Conservation (phyloP, 2,888 invertebrate species). For the Lepidocyrtoides sp. region DNA sequence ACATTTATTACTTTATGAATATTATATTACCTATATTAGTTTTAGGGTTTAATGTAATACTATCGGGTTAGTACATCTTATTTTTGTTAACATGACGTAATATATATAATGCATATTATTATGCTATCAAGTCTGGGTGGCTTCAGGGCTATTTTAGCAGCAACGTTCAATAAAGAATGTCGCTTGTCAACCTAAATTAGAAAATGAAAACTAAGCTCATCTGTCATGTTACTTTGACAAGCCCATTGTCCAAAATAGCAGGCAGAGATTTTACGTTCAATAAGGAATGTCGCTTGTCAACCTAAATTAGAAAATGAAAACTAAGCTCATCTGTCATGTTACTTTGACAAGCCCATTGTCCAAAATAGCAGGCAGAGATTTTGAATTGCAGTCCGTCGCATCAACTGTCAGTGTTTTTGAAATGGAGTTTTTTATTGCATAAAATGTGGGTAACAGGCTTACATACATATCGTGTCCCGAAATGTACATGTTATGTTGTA, state of each 20-base stretch:
- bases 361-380: constrained; percentile 25
- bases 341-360: constrained; percentile 62
- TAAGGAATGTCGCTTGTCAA: constrained; percentile 71
- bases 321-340: constrained; percentile 66
- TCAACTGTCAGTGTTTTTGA: background rate
- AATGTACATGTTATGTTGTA: too few species aligned
- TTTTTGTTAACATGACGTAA: constrained; percentile 12
- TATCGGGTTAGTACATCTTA: background rate
- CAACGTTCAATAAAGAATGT: constrained; percentile 47
- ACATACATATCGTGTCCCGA: too few species aligned
- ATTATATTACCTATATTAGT: too few species aligned
- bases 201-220: constrained; percentile 75
- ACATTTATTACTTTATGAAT: too few species aligned
- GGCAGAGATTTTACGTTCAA: background rate
- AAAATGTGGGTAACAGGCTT: too few species aligned
- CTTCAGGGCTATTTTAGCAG: constrained; percentile 59
- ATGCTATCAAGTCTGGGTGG: constrained; percentile 20
- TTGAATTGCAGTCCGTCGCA: background rate
- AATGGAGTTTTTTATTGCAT: background rate
- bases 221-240: constrained; percentile 57
- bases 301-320: constrained; percentile 77
- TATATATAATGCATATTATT: background rate
- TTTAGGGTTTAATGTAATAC: too few species aligned
- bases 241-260: constrained; percentile 60
- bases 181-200: constrained; percentile 76